Conservation (phyloP, 2,888 invertebrate species). For the Sminthurides aquaticus region DNA sequence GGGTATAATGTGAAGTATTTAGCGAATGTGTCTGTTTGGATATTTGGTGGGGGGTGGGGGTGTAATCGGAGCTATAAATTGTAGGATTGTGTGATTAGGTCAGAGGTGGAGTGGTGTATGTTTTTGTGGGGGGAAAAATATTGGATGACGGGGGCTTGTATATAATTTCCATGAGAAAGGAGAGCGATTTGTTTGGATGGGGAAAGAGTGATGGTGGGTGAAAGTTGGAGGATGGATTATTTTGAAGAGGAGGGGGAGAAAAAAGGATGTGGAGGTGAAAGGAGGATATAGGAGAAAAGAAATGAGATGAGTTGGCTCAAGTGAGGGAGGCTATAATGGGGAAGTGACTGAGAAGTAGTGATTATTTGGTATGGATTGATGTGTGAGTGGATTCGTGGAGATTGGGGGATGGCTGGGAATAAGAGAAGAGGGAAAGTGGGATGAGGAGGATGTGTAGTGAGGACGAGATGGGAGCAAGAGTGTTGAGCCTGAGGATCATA, state of each 20-base stretch:
- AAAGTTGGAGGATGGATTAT: neutral
- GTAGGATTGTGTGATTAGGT: neutral
- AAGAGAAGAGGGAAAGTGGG: too few relatives aligned
- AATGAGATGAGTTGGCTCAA: neutral
- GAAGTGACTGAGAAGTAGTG: neutral
- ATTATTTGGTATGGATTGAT: neutral
- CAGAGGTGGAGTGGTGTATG: slow-evolving; percentile 3
- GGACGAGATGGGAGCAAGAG: neutral
- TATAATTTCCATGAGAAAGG: slow-evolving; percentile 6
- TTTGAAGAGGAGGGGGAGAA: neutral
- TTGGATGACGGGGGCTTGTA: neutral
- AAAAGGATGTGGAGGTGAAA: neutral
- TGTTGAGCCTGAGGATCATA: neutral
- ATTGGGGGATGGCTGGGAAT: too few relatives aligned
- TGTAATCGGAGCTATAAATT: neutral
- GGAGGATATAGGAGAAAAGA: neutral
- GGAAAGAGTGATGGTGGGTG: neutral
- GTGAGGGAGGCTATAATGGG: neutral
- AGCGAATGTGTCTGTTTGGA: too few relatives aligned
- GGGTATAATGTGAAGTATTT: too few relatives aligned
- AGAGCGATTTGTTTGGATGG: neutral
- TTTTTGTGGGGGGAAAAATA: neutral
- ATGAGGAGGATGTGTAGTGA: too few relatives aligned
- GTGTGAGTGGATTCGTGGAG: neutral
- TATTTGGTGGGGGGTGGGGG: too few relatives aligned